Base-by-base conservation (phyloP, 2,113 vertebrate species). In the Nesoenas mayeri region DNA sequence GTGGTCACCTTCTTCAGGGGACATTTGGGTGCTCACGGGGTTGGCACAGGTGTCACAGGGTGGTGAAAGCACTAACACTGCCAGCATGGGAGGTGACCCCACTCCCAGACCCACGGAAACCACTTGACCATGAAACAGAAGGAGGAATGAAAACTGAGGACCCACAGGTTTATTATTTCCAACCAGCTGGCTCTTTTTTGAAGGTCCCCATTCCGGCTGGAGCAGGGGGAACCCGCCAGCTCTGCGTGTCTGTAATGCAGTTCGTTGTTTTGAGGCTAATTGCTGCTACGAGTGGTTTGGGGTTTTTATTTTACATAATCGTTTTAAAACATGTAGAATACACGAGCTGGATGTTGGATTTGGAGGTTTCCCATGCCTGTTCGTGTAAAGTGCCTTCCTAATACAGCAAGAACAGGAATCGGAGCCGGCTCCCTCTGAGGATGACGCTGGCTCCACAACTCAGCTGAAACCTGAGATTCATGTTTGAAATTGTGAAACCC, bases 381-480 rank as follows among this genome's bases (percentile, higher is more conserved):
- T 70, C 2, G 0, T 58, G 83, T 64, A 57, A 67, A 85, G 53
- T 20, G 10, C 83, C 47, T 58, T 67, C 80, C 34, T 19, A 57
- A 64, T 28, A 19, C 61, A 67, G 73, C 64, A 11, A 85, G 57
- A 82, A 7, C 73, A 57, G 24, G 66, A 4, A 22, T 34, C 2
- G 0, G 72, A n/a, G 77, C 51, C 40, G 86, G 31, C n/a, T 91
- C 67, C 72, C 58, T 80, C 60, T 0, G 3, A 94, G 81, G 85
- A 19, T 2, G 8, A 51, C 0, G 8, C 2, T 84, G 93, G 74
- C 84, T 82, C 44, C 1, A 0, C 1, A 5, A 81, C n/a, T 38
- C 66, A 13, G 34, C 67, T 75, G 88, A 32, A 96, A 95, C 40
- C 1, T 19, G 81, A 91, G 94, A 72, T 8, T 20, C 32, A 0